Evolutionary conservation across 2,888 invertebrate genomes (phyloP).

Genomic region (Sinotaia quadrata): DNA sequence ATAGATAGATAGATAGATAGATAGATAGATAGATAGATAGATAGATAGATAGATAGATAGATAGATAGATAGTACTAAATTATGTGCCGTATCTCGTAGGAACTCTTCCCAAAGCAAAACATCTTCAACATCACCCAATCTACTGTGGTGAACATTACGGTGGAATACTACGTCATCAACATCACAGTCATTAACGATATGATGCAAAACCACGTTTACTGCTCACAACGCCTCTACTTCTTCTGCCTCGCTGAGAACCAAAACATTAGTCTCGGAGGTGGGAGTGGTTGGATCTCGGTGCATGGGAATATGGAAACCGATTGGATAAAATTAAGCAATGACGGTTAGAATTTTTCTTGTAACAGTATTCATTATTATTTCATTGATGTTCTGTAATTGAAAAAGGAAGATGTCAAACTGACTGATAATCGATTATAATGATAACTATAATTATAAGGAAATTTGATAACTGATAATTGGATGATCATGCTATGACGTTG

Average conservation of each 20-base stretch:
- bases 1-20: too few species aligned
- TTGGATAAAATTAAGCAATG: neutral
- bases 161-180: constrained; percentile 30
- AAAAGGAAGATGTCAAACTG: too few species aligned
- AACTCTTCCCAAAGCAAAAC: constrained; percentile 3
- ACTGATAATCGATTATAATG: too few species aligned
- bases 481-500: too few species aligned
- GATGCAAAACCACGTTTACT: constrained; percentile 25
- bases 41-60: too few species aligned
- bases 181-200: constrained; percentile 9
- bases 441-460: too few species aligned
- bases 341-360: neutral
- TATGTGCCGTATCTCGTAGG: too few species aligned
- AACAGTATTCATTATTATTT: too few species aligned
- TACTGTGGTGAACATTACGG: constrained; percentile 1
- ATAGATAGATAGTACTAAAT: too few species aligned
- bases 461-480: too few species aligned
- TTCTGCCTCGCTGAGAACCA: constrained; percentile 9
- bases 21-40: too few species aligned
- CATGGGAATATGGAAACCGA: neutral
- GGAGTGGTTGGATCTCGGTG: constrained; percentile 7
- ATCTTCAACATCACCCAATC: neutral
- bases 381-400: too few species aligned
- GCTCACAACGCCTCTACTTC: constrained; percentile 32
- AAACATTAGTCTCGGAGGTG: constrained; percentile 8